These are phyloP conservation scores for Lycodopsis pacificus DNA, from an alignment of 2,797 vertebrate genomes.

Conservation along the genomic window DNA sequence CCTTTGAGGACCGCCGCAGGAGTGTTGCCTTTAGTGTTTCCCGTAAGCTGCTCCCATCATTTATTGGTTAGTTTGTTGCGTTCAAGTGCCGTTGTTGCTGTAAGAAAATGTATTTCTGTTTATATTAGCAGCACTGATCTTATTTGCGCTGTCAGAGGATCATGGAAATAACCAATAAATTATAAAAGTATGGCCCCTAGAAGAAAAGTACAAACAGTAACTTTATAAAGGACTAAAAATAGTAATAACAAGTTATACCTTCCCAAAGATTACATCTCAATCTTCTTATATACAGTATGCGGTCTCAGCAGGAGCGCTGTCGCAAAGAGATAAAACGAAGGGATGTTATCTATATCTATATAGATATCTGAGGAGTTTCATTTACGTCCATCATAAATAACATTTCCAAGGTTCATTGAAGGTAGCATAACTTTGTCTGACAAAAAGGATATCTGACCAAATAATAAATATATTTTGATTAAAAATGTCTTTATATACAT, in stretches of 20 bases:
- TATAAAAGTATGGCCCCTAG: too few relatives aligned
- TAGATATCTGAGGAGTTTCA: neutral
- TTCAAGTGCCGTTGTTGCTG: neutral
- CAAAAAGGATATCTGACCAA: neutral
- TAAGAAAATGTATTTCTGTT: neutral
- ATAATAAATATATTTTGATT: neutral
- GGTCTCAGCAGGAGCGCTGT: too few relatives aligned
- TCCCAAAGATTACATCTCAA: neutral
- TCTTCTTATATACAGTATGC: too few relatives aligned
- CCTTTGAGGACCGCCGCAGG: too few relatives aligned
- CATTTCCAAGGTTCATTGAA: conserved; percentile 20
- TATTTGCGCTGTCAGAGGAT: too few relatives aligned
- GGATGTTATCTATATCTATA: too few relatives aligned
- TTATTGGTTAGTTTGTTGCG: neutral
- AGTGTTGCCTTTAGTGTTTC: conserved; percentile 22
- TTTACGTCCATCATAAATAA: neutral
- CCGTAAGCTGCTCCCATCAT: conserved; percentile 14
- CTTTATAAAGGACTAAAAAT: too few relatives aligned
- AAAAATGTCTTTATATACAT: neutral
- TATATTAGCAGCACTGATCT: neutral
- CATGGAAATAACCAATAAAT: neutral
- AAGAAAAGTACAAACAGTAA: too few relatives aligned
- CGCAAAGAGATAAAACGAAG: neutral
- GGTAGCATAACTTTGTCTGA: neutral
- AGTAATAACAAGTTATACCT: neutral